Evolutionary conservation across 2,888 invertebrate species (phyloP), one percentile per base, ranked within the genome.

Genomic region (Automeris io): DNA sequence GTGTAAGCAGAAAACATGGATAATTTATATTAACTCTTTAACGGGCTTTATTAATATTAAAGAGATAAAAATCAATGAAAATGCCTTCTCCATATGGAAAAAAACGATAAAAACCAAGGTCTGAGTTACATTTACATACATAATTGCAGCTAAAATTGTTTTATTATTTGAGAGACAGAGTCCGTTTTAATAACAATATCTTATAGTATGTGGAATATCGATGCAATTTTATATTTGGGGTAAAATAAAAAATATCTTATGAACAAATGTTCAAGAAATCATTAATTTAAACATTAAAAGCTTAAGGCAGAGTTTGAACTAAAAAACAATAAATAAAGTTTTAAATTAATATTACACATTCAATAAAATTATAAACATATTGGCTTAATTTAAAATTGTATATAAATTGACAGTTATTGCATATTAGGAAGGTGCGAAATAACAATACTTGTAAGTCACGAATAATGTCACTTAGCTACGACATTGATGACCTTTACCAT

Each of bases 91-190:
- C n/a, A n/a, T n/a, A n/a, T n/a, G n/a, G n/a, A 48, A 43, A 13
- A n/a, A 26, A 13, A 1, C 0, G 29, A 33, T 12, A 7, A 7
- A 11, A 2, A 11, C 26, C 4, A 26, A 11, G 13, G 26, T 13
- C 16, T 16, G 21, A n/a, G 16, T 36, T 53, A 54, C 67, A 72
- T 72, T 72, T 71, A 65, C 67, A 62, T 68, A 50, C 53, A 58
- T 70, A 73, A 77, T 76, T 75, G 70, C 64, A 46, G 46, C 47
- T 57, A 53, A 53, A 53, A 50, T 57, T 54, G 51, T 41, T 51
- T 57, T 51, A 43, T 70, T 72, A 68, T 26, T 57, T 18, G 47
- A 58, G 74, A 76, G 75, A 47, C 43, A n/a, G n/a, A n/a, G n/a
- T n/a, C n/a, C n/a, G n/a, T n/a, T n/a, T n/a, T n/a, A n/a, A n/a